Evolutionary conservation across 1,140 invertebrate genomes (phyloP).

Genomic region (Drosophila burlai): DNA sequence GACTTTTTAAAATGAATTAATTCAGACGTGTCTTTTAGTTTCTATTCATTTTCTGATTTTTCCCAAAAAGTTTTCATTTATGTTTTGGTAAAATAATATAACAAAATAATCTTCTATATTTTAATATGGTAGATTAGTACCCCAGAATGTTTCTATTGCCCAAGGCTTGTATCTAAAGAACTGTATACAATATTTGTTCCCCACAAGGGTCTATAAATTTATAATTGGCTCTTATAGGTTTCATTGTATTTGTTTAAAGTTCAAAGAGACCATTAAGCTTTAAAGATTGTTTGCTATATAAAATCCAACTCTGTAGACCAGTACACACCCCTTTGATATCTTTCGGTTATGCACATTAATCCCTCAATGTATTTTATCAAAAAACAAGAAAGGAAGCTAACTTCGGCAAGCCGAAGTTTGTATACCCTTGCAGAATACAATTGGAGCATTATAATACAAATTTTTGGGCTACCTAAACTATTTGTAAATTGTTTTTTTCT

Average conservation of each 20-base stretch:
- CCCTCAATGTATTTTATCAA: conserved; percentile 13
- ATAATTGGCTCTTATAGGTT: too few relatives aligned
- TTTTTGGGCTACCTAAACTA: too few relatives aligned
- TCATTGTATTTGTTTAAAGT: background rate
- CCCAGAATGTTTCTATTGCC: too few relatives aligned
- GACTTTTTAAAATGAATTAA: background rate
- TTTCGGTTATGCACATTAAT: conserved; percentile 9
- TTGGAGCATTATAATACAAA: too few relatives aligned
- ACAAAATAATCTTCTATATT: background rate
- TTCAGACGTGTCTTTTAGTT: background rate
- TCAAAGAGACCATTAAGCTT: background rate
- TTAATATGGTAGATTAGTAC: background rate
- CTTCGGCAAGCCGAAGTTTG: too few relatives aligned
- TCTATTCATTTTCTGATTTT: background rate
- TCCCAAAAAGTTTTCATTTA: background rate
- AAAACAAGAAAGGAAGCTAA: background rate
- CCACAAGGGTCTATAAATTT: background rate
- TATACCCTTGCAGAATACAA: too few relatives aligned
- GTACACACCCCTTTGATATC: conserved; percentile 2
- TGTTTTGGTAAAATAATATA: too few relatives aligned
- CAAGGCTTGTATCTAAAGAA: too few relatives aligned
- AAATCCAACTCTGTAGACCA: background rate
- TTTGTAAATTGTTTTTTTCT: too few relatives aligned
- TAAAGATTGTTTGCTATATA: background rate
- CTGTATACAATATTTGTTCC: background rate